phyloP scores from a whole-genome alignment of 2,888 invertebrate species.

The Rhagonycha lutea region DNA sequence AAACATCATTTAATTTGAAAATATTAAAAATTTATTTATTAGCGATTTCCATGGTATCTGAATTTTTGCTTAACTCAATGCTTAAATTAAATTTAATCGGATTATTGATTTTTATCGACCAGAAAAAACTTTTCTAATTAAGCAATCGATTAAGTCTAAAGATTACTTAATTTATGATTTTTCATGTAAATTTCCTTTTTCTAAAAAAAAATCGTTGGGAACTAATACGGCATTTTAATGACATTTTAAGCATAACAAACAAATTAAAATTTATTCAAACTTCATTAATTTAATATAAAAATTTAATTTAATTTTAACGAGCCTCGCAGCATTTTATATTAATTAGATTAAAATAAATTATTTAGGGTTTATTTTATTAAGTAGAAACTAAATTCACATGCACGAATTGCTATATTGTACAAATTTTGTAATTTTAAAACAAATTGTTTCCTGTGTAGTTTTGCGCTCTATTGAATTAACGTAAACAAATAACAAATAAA shows the following conservation, averaged over 20 bases:
- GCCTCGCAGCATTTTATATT: neutral
- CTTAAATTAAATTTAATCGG: too few species aligned
- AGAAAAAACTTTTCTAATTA: neutral
- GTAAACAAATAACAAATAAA: neutral
- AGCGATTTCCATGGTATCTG: too few species aligned
- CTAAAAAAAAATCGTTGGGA: neutral
- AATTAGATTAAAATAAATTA: neutral
- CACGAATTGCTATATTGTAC: neutral
- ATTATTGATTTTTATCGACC: too few species aligned
- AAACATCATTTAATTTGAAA: neutral
- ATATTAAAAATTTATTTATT: neutral
- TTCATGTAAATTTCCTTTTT: neutral
- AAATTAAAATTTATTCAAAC: neutral
- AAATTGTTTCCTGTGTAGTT: constrained; percentile 7
- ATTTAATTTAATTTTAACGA: neutral
- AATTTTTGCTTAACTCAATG: too few species aligned
- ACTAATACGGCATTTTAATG: neutral
- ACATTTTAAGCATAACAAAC: neutral
- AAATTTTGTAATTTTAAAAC: neutral
- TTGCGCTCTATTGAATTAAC: neutral
- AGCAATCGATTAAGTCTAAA: neutral
- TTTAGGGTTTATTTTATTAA: neutral
- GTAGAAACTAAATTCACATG: neutral
- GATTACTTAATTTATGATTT: neutral
- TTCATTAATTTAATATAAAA: neutral